phyloP scores from a whole-genome alignment of 2,113 vertebrate genomes.

The Lepus europaeus region DNA sequence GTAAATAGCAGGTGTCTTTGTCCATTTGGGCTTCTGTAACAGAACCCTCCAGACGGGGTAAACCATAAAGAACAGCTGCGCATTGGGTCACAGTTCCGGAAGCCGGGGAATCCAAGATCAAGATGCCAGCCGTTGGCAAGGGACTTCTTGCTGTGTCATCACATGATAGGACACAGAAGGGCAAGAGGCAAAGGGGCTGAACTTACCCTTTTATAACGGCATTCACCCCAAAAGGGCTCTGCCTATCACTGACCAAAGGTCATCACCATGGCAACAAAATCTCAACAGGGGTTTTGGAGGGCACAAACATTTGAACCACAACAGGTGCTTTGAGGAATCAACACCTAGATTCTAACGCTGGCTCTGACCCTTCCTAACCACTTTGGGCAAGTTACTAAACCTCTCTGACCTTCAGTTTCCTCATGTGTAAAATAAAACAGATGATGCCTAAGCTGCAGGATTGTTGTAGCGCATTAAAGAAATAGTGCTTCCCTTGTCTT shows the following conservation, averaged over 20 bases:
- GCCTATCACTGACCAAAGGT: too few relatives aligned
- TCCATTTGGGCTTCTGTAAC: neutral
- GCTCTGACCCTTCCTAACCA: neutral
- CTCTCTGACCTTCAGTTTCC: neutral
- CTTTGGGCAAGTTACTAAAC: neutral
- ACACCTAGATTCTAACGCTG: neutral
- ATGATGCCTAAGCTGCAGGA: neutral
- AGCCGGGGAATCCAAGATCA: neutral
- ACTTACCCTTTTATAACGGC: neutral
- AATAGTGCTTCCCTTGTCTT: neutral
- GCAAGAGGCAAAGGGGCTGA: too few relatives aligned
- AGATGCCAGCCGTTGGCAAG: neutral
- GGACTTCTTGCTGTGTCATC: neutral
- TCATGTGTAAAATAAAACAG: neutral
- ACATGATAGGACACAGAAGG: neutral
- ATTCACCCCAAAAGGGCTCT: too few relatives aligned
- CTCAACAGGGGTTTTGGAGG: neutral
- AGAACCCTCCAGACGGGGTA: neutral
- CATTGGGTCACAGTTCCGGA: neutral
- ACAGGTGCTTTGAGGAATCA: neutral
- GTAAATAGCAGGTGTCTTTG: neutral
- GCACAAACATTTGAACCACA: neutral
- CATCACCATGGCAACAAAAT: too few relatives aligned
- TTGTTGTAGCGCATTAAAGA: neutral
- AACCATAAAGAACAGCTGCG: neutral